Percentiles rank a stretch among this genome's conserved stretches.
Evolutionary conservation across 2,888 invertebrate genomes (phyloP).

Genomic region (Oegoconia quadripuncta): DNA sequence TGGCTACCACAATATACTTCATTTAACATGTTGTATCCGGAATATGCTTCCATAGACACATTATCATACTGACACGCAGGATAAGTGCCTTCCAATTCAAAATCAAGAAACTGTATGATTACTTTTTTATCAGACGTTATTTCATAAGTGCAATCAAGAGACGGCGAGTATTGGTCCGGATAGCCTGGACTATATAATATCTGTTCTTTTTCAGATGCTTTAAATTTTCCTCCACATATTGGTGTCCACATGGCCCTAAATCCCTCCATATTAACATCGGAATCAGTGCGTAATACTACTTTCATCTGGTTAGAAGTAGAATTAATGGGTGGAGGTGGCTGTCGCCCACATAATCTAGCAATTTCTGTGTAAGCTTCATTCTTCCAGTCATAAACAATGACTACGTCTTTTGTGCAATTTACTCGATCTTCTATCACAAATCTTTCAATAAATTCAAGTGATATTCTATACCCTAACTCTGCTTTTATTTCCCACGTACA

Average conservation of each 20-base stretch:
- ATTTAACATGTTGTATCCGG: constrained; percentile 25
- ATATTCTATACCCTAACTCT: constrained; percentile 82
- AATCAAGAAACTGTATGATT: constrained; percentile 79
- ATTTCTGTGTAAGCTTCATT: constrained; percentile 73
- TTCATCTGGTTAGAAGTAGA: constrained; percentile 83
- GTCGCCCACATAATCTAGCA: constrained; percentile 84
- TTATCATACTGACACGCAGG: constrained; percentile 74
- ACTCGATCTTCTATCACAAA: constrained; percentile 86
- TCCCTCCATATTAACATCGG: constrained; percentile 82
- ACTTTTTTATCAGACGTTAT: constrained; percentile 69
- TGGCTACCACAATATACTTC: constrained; percentile 42
- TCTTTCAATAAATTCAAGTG: constrained; percentile 82
- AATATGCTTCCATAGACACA: constrained; percentile 56
- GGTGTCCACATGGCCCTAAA: constrained; percentile 83
- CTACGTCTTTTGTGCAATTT: constrained; percentile 87
- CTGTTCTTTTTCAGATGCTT: constrained; percentile 70
- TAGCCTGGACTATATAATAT: constrained; percentile 86
- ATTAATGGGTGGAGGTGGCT: constrained; percentile 73
- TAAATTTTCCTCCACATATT: constrained; percentile 85
- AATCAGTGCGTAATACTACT: constrained; percentile 85
- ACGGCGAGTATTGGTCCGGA: constrained; percentile 80
- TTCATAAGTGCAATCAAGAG: constrained; percentile 82
- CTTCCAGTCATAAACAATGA: constrained; percentile 81
- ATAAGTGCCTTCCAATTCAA: constrained; percentile 64
- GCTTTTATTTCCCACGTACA: constrained; percentile 88